Percentiles rank a stretch among this genome's conserved stretches.
phyloP scores from a whole-genome alignment of 2,797 vertebrate genomes.

The Scleropages formosus region DNA sequence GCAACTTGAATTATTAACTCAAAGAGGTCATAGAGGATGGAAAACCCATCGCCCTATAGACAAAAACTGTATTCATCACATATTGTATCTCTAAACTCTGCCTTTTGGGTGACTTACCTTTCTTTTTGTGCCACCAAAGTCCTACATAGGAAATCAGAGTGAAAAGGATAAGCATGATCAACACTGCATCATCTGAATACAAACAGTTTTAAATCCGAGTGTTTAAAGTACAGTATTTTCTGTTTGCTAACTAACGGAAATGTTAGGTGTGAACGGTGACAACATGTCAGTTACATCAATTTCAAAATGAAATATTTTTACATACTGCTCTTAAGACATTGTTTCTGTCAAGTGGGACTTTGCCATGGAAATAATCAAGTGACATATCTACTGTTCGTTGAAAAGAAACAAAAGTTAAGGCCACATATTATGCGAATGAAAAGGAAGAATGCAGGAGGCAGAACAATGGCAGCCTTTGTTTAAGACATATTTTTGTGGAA shows the following conservation, averaged over 20 bases:
- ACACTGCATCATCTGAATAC: too few relatives aligned
- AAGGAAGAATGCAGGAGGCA: conserved; percentile 71
- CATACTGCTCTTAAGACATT: background rate
- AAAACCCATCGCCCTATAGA: too few relatives aligned
- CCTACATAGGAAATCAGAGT: too few relatives aligned
- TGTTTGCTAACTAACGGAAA: conserved; percentile 6
- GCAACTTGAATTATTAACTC: too few relatives aligned
- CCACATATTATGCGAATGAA: conserved; percentile 41
- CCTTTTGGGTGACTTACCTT: too few relatives aligned
- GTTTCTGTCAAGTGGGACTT: background rate
- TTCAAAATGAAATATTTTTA: background rate
- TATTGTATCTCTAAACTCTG: too few relatives aligned
- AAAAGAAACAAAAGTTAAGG: conserved; percentile 9
- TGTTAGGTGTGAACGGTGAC: background rate
- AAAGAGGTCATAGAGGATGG: too few relatives aligned
- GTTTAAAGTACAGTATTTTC: background rate
- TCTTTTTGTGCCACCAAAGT: too few relatives aligned
- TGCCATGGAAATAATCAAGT: background rate
- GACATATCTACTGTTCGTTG: conserved; percentile 4
- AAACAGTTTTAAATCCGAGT: too few relatives aligned
- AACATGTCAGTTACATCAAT: background rate
- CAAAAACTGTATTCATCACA: too few relatives aligned
- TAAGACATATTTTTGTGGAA: conserved; percentile 68
- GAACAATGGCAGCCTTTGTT: conserved; percentile 77
- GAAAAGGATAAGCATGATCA: too few relatives aligned